Evolutionary conservation across 2,113 vertebrate genomes (phyloP).

Genomic region (Zosterops lateralis): DNA sequence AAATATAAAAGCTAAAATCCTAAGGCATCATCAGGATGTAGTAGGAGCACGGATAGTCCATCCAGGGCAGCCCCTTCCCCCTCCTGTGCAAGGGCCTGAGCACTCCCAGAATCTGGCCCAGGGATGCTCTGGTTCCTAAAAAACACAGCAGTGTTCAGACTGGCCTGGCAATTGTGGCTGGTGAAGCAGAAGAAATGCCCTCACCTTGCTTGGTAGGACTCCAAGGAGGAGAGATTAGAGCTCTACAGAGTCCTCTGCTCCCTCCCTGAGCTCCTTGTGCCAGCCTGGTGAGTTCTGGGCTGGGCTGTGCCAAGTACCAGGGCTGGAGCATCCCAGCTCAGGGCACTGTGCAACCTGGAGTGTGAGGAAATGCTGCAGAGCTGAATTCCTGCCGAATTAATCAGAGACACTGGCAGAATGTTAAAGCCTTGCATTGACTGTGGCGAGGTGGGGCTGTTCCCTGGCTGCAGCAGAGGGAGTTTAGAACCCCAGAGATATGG

Average conservation of each 20-base stretch:
- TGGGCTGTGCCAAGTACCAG: not conserved
- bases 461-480: not conserved
- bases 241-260: not conserved
- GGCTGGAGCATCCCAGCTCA: not conserved
- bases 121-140: not conserved
- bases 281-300: not conserved
- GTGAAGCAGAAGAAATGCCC: not conserved
- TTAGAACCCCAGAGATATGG: not conserved
- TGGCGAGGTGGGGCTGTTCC: not conserved
- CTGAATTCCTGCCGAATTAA: not conserved
- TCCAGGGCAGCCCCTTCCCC: not conserved
- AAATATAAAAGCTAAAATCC: not conserved
- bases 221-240: not conserved
- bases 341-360: not conserved
- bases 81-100: rapidly evolving
- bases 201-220: not conserved
- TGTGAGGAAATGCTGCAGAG: not conserved
- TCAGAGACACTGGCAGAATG: not conserved
- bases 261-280: not conserved
- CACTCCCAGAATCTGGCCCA: not conserved
- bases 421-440: not conserved
- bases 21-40: not conserved
- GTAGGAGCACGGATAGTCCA: rapidly evolving
- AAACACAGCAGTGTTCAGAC: not conserved
- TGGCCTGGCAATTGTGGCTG: not conserved